Percentiles rank a stretch among this genome's conserved stretches.
These are phyloP conservation scores for Achlya flavicornis DNA, from an alignment of 2,888 invertebrate genomes.

Conservation along the genomic window DNA sequence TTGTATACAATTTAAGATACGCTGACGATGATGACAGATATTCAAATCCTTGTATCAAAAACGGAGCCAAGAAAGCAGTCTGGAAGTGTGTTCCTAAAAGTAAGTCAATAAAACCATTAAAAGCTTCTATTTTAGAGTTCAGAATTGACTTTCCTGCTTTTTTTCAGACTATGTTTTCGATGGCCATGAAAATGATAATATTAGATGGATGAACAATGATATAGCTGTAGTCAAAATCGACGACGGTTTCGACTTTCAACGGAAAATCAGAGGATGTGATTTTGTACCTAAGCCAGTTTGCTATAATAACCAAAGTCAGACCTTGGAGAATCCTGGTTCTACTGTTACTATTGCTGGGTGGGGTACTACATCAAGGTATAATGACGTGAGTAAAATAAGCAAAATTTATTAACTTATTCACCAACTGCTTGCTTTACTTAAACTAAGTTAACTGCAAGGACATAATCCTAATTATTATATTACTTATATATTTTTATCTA, in stretches of 20 bases:
- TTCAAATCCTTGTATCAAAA: slow-evolving; percentile 69
- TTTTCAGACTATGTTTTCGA: slow-evolving; percentile 69
- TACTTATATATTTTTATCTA: no score
- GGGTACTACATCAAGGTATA: slow-evolving; percentile 67
- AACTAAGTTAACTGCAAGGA: no score
- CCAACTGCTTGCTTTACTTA: no score
- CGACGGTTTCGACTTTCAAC: slow-evolving; percentile 68
- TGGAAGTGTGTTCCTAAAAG: slow-evolving; percentile 78
- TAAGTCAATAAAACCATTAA: slow-evolving; percentile 39
- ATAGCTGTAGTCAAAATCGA: slow-evolving; percentile 73
- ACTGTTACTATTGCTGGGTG: slow-evolving; percentile 64
- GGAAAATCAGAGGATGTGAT: slow-evolving; percentile 67
- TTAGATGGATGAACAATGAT: slow-evolving; percentile 77
- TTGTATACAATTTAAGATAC: slow-evolving; percentile 44
- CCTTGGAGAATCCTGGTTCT: slow-evolving; percentile 66
- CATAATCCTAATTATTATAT: no score
- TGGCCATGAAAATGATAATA: slow-evolving; percentile 73
- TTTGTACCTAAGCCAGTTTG: slow-evolving; percentile 68
- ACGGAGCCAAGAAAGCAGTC: slow-evolving; percentile 72
- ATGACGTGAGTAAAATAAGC: slow-evolving; percentile 54
- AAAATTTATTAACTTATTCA: background rate
- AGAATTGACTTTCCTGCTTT: background rate
- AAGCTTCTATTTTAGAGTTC: background rate
- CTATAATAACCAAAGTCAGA: slow-evolving; percentile 70
- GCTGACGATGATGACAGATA: slow-evolving; percentile 66